Evolutionary conservation across 2,888 invertebrate species (phyloP), one percentile per base, ranked within the genome.

Genomic region (Liopterus haemorrhoidalis): DNA sequence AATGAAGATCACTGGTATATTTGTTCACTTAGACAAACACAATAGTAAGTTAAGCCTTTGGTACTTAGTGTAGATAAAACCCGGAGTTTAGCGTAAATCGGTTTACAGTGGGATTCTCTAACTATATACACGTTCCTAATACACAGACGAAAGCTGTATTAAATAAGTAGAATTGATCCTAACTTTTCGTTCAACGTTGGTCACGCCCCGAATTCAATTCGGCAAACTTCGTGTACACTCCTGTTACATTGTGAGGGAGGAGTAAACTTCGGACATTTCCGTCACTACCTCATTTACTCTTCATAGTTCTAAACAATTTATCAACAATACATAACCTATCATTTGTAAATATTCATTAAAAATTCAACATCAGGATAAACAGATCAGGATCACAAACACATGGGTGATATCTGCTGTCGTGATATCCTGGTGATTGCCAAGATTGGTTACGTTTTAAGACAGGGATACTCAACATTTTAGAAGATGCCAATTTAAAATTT

Each of bases 121-220:
- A 68, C 68, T 68, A 68, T 68, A 68, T 67, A 68, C 68, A 68
- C 68, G 68, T 66, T 64, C 63, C 67, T 68, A 68, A 68, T 68
- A 68, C 45, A 39, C 39, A 33, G 45, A 45, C 67, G 66, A 67
- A 67, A 66, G 68, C 68, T 67, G 67, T 68, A 68, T 68, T 68
- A 68, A 68, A 68, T 68, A 68, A 68, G 68, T 68, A 65, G 68
- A 68, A 68, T 68, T 68, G 68, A 68, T 68, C 67, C 68, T 67
- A 67, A 68, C 67, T 68, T 68, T 68, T 68, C 66, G 67, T 67
- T 66, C 67, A 62, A 59, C 59, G 59, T 49, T 49, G 64, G 64
- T 65, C 65, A 63, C 62, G 62, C 64, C 64, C 59, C 59, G 50
- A 50, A 32, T 53, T 38, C 50, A 50, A 48, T 49, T 54, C 54